Conservation (phyloP, 2,797 vertebrate genomes). For the Fringilla coelebs region DNA sequence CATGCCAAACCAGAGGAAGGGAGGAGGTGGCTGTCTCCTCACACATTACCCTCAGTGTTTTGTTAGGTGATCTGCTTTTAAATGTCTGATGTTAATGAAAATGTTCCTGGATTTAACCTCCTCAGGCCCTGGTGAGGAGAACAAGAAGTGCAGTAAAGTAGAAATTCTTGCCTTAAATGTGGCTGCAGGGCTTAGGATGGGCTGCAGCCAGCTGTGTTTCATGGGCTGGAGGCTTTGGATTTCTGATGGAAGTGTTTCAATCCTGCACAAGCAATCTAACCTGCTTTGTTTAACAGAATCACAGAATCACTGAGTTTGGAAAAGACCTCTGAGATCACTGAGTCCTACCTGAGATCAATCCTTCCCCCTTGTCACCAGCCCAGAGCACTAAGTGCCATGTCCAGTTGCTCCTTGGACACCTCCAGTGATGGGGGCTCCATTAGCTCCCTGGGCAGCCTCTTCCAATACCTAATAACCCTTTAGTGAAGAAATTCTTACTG, state of each 20-base stretch:
- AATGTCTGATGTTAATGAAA: too few species aligned
- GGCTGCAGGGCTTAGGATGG: fast-evolving
- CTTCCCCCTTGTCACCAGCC: neutral
- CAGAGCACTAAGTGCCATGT: neutral
- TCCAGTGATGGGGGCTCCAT: too few species aligned
- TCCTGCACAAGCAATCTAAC: neutral
- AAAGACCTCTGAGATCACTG: neutral
- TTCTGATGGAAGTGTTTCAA: neutral
- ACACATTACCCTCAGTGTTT: neutral
- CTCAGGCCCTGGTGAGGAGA: neutral
- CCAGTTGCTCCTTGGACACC: neutral
- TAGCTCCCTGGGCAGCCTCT: neutral
- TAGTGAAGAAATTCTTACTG: neutral
- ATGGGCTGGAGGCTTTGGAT: neutral
- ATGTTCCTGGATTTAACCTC: neutral
- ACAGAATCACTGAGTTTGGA: neutral
- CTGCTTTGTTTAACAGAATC: neutral
- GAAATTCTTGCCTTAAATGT: neutral
- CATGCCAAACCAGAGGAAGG: neutral
- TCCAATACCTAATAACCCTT: neutral
- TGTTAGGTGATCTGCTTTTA: neutral
- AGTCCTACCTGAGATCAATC: neutral
- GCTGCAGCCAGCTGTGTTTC: neutral
- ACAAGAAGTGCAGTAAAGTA: neutral
- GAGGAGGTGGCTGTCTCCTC: neutral